Evolutionary conservation across 2,888 invertebrate species (phyloP).

Genomic region (Epsilonema sp.): DNA sequence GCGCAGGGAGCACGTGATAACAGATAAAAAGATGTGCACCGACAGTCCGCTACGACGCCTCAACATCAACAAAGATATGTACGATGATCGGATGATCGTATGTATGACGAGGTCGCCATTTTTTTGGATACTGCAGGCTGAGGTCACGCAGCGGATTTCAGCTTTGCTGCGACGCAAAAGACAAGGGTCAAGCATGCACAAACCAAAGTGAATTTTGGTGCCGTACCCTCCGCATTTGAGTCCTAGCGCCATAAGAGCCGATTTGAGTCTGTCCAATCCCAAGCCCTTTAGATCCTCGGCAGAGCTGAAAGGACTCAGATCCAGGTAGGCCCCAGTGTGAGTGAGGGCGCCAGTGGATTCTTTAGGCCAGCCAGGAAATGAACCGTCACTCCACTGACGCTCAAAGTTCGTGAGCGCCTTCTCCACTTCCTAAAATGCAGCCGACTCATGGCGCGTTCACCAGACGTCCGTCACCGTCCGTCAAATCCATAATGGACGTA

Average conservation of each 20-base stretch:
- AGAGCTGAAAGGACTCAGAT: slow-evolving; percentile 90
- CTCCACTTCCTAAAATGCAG: slow-evolving; percentile 43
- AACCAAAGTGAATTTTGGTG: neutral
- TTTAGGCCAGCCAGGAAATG: slow-evolving; percentile 84
- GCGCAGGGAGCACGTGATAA: too few relatives aligned
- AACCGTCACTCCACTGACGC: slow-evolving; percentile 64
- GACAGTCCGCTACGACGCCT: too few relatives aligned
- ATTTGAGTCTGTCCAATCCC: slow-evolving; percentile 86
- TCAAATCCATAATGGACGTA: too few relatives aligned
- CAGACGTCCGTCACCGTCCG: too few relatives aligned
- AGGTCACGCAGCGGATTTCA: too few relatives aligned
- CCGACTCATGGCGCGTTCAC: too few relatives aligned
- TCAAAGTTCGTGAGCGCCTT: slow-evolving; percentile 58
- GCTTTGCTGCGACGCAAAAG: too few relatives aligned
- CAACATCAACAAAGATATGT: too few relatives aligned
- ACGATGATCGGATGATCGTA: too few relatives aligned
- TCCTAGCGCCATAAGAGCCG: slow-evolving; percentile 82
- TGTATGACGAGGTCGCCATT: too few relatives aligned
- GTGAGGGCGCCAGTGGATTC: slow-evolving; percentile 65
- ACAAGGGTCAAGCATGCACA: neutral
- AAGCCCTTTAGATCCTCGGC: slow-evolving; percentile 90
- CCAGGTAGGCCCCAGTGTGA: slow-evolving; percentile 84
- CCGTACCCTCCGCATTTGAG: slow-evolving; percentile 79
- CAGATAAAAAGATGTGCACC: too few relatives aligned
- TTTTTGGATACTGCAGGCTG: too few relatives aligned